Base-by-base conservation (phyloP, 2,797 vertebrate genomes). In the Pempheris klunzingeri region DNA sequence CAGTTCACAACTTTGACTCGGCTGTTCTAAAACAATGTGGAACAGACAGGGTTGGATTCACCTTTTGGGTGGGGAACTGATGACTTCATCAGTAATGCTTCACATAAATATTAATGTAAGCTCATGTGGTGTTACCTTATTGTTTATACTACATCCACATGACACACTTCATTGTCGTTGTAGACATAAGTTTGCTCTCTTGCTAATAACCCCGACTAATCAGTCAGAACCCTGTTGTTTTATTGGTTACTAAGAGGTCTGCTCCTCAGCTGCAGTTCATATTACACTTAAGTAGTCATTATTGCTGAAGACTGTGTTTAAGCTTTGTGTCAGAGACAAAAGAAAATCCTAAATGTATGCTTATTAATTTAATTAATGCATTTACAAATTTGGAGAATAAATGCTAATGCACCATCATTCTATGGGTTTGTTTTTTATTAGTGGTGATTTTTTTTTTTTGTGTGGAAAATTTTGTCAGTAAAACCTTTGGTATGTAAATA, bases 21-120 rank as follows among this genome's bases (percentile, higher is more conserved):
- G 26, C 14, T 77, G 12, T 55, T 79, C 3, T 61, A 17, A 41
- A 55, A 28, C 24, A 17, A 3, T 36, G 26, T 75, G 53, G 3
- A 70, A 64, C 46, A 70, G 10, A 47, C 2, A 22, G 3, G 4
- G 20, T 26, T 76, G 38, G 47, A 68, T 84, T 60, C 1, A 70
- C 13, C 72, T 59, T 69, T 57, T 20, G 6, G 36, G 59, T 7
- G 1, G 38, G 20, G 17, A 60, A 47, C 22, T 44, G 4, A 52
- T 69, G 1, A 73, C 13, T 52, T 62, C 36, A 65, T 81, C 3
- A 26, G n/a, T 9, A n/a, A 52, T 78, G 52, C 20, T 43, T 63
- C 57, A 41, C 2, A 58, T 46, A 26, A 71, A 59, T 44, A 8
- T 43, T 41, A 2, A 26, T 52, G 20, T 34, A 24, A 9, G 15